Conservation (phyloP, 2,888 invertebrate genomes). For the Hesperia comma region DNA sequence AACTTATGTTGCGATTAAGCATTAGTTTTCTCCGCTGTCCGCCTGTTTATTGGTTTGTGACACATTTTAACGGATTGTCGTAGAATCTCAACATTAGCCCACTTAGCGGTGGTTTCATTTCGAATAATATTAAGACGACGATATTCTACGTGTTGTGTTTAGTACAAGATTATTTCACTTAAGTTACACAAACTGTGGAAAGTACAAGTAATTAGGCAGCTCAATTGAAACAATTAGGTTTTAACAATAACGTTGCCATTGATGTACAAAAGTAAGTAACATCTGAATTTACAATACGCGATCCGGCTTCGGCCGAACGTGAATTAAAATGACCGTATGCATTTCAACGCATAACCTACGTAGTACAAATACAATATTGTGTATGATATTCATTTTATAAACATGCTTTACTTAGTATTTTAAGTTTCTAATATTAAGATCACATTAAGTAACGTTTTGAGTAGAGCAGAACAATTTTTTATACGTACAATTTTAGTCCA, state of each 20-base stretch:
- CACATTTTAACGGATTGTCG: conserved; percentile 4
- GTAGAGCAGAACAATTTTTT: conserved; percentile 56
- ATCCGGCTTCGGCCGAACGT: conserved; percentile 1
- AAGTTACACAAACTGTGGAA: conserved; percentile 33
- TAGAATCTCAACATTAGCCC: conserved; percentile 23
- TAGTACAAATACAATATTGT: conserved; percentile 81
- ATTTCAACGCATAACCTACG: conserved; percentile 62
- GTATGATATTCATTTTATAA: conserved; percentile 72
- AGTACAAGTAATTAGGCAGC: conserved; percentile 54
- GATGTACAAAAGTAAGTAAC: conserved; percentile 46
- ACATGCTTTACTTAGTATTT: conserved; percentile 79
- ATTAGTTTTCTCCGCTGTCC: neutral
- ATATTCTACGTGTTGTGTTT: conserved; percentile 19
- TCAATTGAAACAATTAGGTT: conserved; percentile 51
- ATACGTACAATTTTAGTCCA: conserved; percentile 66
- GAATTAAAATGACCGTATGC: conserved; percentile 22
- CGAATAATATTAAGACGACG: conserved; percentile 2
- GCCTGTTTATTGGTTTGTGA: conserved; percentile 19
- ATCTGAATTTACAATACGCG: conserved; percentile 18
- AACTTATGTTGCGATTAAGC: neutral
- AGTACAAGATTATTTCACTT: conserved; percentile 20
- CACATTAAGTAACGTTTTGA: conserved; percentile 54
- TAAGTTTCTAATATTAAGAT: conserved; percentile 57
- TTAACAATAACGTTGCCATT: conserved; percentile 56
- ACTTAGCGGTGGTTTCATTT: conserved; percentile 8